Conservation (phyloP, 2,113 vertebrate genomes). For the Terrapene triunguis region DNA sequence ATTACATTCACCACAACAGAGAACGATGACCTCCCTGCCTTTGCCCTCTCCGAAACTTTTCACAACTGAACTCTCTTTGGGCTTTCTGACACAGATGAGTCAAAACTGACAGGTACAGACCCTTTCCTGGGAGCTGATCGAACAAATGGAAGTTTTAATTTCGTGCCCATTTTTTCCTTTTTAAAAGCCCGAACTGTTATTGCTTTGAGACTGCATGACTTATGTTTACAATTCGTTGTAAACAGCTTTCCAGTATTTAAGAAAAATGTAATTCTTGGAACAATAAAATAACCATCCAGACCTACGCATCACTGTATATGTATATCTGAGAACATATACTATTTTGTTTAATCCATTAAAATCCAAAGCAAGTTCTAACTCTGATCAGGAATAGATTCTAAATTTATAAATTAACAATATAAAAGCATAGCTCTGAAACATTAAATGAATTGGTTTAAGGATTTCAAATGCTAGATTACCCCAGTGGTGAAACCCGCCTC, state of each 20-base stretch:
- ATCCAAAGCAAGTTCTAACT: neutral
- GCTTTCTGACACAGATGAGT: neutral
- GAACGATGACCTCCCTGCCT: no score
- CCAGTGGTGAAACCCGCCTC: neutral
- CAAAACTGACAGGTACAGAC: no score
- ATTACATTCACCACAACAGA: no score
- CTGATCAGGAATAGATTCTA: neutral
- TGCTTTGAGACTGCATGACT: neutral
- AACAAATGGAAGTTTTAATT: neutral
- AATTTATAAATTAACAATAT: accelerated
- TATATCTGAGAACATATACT: neutral
- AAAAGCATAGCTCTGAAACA: neutral
- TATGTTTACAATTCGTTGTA: neutral
- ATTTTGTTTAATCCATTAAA: neutral
- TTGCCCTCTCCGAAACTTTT: neutral
- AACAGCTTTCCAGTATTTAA: neutral
- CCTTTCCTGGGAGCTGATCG: neutral
- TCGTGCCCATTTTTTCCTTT: neutral
- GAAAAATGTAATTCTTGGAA: neutral
- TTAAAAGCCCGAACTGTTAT: neutral
- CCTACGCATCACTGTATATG: neutral
- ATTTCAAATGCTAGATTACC: neutral
- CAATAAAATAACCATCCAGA: neutral
- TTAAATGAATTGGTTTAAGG: neutral
- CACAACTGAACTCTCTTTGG: neutral